Evolutionary conservation across 2,113 vertebrate genomes (phyloP).

Genomic region (Spheniscus mendiculus): DNA sequence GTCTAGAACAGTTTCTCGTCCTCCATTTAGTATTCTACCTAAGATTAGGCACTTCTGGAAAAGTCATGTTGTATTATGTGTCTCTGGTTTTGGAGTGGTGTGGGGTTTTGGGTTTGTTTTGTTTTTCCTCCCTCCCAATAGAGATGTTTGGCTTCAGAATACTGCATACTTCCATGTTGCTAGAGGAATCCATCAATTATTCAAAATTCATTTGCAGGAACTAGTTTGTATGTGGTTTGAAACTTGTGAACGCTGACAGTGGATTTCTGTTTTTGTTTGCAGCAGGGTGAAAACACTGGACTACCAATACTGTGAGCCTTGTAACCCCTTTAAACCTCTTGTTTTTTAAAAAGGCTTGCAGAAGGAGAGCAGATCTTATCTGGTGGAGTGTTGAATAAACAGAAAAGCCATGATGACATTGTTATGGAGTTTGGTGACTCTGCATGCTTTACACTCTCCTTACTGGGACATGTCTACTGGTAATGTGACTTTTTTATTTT

Average conservation of each 20-base stretch:
- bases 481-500: conserved; percentile 59
- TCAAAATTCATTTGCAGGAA: not conserved
- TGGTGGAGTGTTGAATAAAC: conserved; percentile 96
- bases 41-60: not conserved
- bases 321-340: conserved; percentile 63
- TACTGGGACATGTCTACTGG: conserved; percentile 98
- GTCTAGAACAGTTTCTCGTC: not conserved
- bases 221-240: not conserved
- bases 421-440: conserved; percentile 97
- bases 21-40: not conserved
- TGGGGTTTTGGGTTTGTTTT: not conserved
- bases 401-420: conserved; percentile 97
- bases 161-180: not conserved
- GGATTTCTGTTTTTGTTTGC: conserved; percentile 55
- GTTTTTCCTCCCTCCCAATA: not conserved
- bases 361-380: conserved; percentile 97
- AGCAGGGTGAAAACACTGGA: conserved; percentile 54
- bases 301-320: conserved; percentile 56
- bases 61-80: not conserved
- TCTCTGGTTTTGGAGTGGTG: not conserved
- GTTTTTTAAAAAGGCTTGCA: conserved; percentile 85
- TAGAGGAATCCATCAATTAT: not conserved
- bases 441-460: conserved; percentile 92
- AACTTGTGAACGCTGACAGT: not conserved
- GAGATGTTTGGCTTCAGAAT: not conserved